A percentile compares a stretch with the other conserved stretches of the same genome.
phyloP scores from a whole-genome alignment of 2,113 vertebrate species.

The Panthera leo region DNA sequence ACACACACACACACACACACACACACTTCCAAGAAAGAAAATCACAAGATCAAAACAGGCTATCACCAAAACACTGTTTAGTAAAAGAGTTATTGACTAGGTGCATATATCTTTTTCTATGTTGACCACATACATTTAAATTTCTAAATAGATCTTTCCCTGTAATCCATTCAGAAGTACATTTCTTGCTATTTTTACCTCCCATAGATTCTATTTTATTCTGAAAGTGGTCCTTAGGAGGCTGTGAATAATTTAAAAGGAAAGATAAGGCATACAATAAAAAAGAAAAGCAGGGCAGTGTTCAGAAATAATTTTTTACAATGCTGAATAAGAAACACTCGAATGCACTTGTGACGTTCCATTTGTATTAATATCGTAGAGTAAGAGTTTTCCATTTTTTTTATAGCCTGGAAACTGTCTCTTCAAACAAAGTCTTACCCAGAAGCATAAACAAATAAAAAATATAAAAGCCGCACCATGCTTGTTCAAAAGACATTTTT shows the following conservation, averaged over 20 bases:
- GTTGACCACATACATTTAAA: constrained; percentile 64
- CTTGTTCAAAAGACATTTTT: neutral
- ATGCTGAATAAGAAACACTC: constrained; percentile 56
- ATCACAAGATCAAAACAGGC: constrained; percentile 6
- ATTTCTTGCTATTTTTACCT: constrained; percentile 66
- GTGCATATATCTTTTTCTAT: neutral
- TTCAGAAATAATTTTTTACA: constrained; percentile 62
- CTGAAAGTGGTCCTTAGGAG: constrained; percentile 70
- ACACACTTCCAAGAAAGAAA: neutral
- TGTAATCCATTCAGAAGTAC: constrained; percentile 66
- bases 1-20: neutral
- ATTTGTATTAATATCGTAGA: constrained; percentile 61
- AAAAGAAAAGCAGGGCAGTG: constrained; percentile 51
- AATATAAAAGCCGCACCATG: neutral
- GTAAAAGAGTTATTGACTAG: neutral
- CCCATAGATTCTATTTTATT: constrained; percentile 67
- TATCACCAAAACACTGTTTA: neutral
- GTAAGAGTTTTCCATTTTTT: constrained; percentile 31
- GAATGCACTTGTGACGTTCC: constrained; percentile 49
- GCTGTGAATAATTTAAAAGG: constrained; percentile 76
- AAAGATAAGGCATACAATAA: constrained; percentile 62
- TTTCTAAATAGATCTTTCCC: constrained; percentile 54
- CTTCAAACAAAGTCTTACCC: neutral
- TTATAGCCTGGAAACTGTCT: constrained; percentile 36
- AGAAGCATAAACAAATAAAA: constrained; percentile 44